Evolutionary conservation across 2,888 invertebrate genomes (phyloP).

Genomic region (Eugnorisma glareosa): DNA sequence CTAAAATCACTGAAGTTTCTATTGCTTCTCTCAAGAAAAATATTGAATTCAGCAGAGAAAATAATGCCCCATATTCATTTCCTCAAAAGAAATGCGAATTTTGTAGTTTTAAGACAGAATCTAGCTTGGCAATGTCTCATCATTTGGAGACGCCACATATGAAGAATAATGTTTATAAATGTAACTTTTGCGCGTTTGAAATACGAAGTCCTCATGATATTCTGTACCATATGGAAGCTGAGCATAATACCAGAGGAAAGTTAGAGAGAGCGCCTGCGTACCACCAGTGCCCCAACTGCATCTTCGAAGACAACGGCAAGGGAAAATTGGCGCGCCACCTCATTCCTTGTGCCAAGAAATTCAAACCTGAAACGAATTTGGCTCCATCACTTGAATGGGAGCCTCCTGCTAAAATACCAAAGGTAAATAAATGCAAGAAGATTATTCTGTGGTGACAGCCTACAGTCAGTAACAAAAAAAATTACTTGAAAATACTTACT

Average conservation of each 20-base stretch:
- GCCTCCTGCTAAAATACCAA: constrained; percentile 97
- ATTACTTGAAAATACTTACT: background rate
- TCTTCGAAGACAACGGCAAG: constrained; percentile 98
- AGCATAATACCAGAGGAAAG: constrained; percentile 95
- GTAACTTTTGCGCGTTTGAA: constrained; percentile 95
- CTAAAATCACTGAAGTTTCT: constrained; percentile 93
- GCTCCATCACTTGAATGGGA: constrained; percentile 97
- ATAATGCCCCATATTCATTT: constrained; percentile 95
- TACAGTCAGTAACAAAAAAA: background rate
- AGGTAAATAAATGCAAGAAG: constrained; percentile 84
- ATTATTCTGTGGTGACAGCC: background rate
- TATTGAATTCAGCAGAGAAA: constrained; percentile 96
- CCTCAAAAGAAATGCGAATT: constrained; percentile 95
- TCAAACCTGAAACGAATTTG: constrained; percentile 96
- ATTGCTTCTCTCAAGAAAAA: constrained; percentile 96
- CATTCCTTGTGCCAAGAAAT: constrained; percentile 96
- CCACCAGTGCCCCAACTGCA: constrained; percentile 98
- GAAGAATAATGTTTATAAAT: constrained; percentile 96
- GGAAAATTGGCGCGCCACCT: constrained; percentile 97
- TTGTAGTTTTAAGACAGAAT: constrained; percentile 97
- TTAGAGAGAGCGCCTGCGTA: constrained; percentile 96
- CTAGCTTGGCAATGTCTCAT: constrained; percentile 94
- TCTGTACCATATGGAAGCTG: constrained; percentile 97
- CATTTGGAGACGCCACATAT: constrained; percentile 98
- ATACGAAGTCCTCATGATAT: constrained; percentile 97